Evolutionary conservation across 2,888 invertebrate species (phyloP), one percentile per base, ranked within the genome.

Genomic region (Drosophila rellima): DNA sequence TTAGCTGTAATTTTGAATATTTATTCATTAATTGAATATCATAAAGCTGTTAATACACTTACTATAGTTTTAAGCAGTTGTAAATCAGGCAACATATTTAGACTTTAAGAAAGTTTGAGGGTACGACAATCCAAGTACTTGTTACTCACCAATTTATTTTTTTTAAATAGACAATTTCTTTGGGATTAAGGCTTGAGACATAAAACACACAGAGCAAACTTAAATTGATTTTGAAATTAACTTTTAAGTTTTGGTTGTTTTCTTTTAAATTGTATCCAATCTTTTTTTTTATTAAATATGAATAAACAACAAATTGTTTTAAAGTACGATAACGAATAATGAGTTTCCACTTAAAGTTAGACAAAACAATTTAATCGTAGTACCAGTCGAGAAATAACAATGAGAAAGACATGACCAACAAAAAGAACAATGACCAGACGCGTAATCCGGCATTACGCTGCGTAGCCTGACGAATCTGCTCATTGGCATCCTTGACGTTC

Each of bases 311-410:
- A 65, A 80, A 67, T 62, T 68, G 65, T 81, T 67, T 78, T 76
- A 62, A 65, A 67, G 42, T 73, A 67, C 79, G 50, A 72, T 74
- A 76, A 76, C 76, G 69, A 74, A 13, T 45, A n/a, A 44, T 73
- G 55, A 48, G 52, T 74, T 68, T 74, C 33, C 55, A 57, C 23
- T 23, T 55, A 60, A 15, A 37, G 40, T 55, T 35, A 72, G 51
- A 79, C 51, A 48, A 59, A 60, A 59, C 39, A 61, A 42, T 57
- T 93, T 93, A 96, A 90, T 97, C 97, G 94, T 99, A 99, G 92
- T 99, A 99, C 99, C 99, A 99, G 93, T 99, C 99, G 56, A 99
- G 94, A 93, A 99, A 99, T 10, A 99, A 93, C 55, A 99, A 93
- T 18, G 98, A 97, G 92, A 99, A 98, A 39, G 99, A 98, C 95